These are phyloP conservation scores for Philaethria dido DNA, from an alignment of 2,888 invertebrate genomes.

Conservation along the genomic window DNA sequence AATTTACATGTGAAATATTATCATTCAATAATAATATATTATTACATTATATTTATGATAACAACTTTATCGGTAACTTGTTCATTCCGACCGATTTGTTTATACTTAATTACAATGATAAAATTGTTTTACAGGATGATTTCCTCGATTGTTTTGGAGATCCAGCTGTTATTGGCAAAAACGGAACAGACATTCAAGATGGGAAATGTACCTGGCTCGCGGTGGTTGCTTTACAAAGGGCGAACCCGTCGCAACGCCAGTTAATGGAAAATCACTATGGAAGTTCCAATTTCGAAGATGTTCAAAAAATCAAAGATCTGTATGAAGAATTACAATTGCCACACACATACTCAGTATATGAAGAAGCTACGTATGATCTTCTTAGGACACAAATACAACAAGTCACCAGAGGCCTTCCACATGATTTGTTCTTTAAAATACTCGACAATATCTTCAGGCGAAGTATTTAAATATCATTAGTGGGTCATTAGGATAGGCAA, in stretches of 20 bases:
- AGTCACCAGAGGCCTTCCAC: constrained; percentile 91
- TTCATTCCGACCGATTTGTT: neutral
- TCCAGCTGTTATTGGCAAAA: constrained; percentile 92
- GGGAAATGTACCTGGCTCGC: constrained; percentile 98
- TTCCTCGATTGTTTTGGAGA: constrained; percentile 96
- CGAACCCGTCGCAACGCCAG: constrained; percentile 87
- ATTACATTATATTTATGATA: neutral
- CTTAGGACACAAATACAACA: constrained; percentile 93
- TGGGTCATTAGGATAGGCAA: constrained; percentile 1
- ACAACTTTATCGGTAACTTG: neutral
- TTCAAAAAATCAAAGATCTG: constrained; percentile 88
- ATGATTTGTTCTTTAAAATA: constrained; percentile 91
- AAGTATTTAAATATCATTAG: constrained; percentile 32
- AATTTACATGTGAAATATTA: neutral
- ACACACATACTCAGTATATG: constrained; percentile 90
- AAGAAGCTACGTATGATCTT: constrained; percentile 92
- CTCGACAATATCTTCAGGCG: constrained; percentile 91
- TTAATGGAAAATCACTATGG: constrained; percentile 92
- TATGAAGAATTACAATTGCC: constrained; percentile 91
- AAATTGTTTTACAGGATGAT: constrained; percentile 86
- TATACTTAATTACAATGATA: neutral
- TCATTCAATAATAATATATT: neutral
- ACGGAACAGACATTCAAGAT: constrained; percentile 95
- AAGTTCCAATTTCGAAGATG: constrained; percentile 85
- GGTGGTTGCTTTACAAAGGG: constrained; percentile 93